These are phyloP conservation scores for Calliphora vicina DNA, from an alignment of 1,140 invertebrate species.

Conservation along the genomic window DNA sequence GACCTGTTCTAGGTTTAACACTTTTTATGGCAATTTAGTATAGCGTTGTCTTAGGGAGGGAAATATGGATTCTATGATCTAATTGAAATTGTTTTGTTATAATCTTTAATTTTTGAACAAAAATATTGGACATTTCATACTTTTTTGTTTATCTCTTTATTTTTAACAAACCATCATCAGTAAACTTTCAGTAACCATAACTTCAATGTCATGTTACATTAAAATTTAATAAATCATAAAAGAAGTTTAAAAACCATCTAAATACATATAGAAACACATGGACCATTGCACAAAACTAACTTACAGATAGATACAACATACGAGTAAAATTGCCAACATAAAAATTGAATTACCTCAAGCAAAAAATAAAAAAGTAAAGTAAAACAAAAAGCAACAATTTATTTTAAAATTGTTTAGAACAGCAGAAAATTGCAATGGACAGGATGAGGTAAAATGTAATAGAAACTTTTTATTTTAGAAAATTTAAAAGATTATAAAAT, in stretches of 20 bases:
- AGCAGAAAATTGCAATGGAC: slow-evolving; percentile 6
- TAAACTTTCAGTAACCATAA: neutral
- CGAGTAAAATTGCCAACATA: neutral
- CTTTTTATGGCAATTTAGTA: too few species aligned
- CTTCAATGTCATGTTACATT: neutral
- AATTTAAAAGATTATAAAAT: neutral
- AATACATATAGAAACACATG: neutral
- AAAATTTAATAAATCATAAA: slow-evolving; percentile 11
- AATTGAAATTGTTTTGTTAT: too few species aligned
- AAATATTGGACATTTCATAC: too few species aligned
- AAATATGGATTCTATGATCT: too few species aligned
- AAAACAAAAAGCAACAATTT: neutral
- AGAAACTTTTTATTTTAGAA: neutral
- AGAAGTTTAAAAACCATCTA: neutral
- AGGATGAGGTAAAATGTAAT: neutral
- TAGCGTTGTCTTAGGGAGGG: too few species aligned
- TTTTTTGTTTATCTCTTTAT: too few species aligned
- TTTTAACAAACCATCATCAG: neutral
- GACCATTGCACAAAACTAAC: too few species aligned
- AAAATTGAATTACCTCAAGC: neutral
- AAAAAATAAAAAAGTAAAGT: neutral
- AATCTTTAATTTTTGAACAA: too few species aligned
- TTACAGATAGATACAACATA: too few species aligned
- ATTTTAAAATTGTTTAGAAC: neutral
- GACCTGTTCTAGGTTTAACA: too few species aligned